Conservation (phyloP, 2,888 invertebrate genomes). For the Protonemura montana region DNA sequence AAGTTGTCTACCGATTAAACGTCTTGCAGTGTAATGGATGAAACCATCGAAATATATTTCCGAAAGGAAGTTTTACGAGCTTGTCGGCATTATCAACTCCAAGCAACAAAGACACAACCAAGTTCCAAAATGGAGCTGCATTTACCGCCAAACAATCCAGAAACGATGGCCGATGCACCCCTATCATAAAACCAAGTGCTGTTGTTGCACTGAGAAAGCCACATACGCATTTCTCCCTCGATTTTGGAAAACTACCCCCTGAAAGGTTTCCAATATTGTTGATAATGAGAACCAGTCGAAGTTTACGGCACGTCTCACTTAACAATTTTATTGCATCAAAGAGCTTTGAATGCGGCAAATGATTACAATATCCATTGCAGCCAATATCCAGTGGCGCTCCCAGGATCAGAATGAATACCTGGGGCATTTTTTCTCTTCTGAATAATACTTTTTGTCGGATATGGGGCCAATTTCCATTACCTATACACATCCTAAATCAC, state of each 20-base stretch:
- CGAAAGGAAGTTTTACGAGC: background rate
- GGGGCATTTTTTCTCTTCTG: no score
- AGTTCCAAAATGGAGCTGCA: background rate
- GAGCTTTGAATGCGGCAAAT: background rate
- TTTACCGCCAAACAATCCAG: background rate
- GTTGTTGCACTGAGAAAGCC: no score
- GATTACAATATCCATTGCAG: background rate
- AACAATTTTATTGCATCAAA: conserved; percentile 7
- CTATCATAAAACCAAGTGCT: background rate
- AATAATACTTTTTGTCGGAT: no score
- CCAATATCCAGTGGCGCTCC: background rate
- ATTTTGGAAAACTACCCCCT: conserved; percentile 7
- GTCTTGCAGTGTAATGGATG: background rate
- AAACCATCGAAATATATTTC: background rate
- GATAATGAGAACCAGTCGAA: background rate
- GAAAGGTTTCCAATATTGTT: conserved; percentile 5
- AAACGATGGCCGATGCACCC: background rate
- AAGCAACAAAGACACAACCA: background rate
- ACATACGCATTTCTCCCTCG: background rate
- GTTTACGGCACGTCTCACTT: background rate
- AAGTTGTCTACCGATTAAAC: background rate
- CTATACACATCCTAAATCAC: no score
- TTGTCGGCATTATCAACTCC: background rate
- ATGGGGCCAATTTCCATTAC: no score
- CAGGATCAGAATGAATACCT: background rate